phyloP scores from a whole-genome alignment of 2,797 vertebrate genomes.

The Avahi laniger region DNA sequence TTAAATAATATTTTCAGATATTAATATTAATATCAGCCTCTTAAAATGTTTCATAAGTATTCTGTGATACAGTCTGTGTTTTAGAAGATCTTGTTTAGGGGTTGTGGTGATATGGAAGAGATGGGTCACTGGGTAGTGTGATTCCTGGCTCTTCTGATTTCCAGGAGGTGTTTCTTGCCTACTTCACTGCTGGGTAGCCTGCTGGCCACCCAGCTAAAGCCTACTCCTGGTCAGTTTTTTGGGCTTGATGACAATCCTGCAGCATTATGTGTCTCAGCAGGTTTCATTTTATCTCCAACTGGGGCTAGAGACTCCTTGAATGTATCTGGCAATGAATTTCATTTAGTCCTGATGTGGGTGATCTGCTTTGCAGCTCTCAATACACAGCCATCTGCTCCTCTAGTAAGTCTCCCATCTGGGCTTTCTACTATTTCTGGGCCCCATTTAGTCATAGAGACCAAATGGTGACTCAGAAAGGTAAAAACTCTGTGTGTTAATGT shows the following conservation, averaged over 20 bases:
- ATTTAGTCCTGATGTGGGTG: not conserved
- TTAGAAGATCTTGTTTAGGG: not conserved
- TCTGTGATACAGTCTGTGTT: not conserved
- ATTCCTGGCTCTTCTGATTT: not conserved
- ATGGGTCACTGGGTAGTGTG: not conserved
- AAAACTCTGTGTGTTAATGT: not conserved
- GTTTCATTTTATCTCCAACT: not conserved
- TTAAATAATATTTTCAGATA: not conserved
- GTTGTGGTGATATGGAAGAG: not conserved
- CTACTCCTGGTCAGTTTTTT: not conserved
- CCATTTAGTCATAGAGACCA: not conserved
- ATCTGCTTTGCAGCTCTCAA: not conserved
- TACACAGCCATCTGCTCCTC: not conserved
- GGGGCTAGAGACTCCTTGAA: not conserved
- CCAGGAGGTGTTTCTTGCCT: not conserved
- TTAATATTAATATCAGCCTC: not conserved
- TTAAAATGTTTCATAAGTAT: not conserved
- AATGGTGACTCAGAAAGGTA: not conserved
- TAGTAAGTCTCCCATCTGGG: not conserved
- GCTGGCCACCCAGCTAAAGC: not conserved
- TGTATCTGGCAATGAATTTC: conserved; percentile 16
- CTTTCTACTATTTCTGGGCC: not conserved
- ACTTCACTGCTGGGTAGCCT: not conserved
- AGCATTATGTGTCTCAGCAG: not conserved
- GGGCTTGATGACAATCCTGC: not conserved